These are phyloP conservation scores for Carcinoscorpius rotundicauda DNA, from an alignment of 1,140 invertebrate species.

Conservation along the genomic window DNA sequence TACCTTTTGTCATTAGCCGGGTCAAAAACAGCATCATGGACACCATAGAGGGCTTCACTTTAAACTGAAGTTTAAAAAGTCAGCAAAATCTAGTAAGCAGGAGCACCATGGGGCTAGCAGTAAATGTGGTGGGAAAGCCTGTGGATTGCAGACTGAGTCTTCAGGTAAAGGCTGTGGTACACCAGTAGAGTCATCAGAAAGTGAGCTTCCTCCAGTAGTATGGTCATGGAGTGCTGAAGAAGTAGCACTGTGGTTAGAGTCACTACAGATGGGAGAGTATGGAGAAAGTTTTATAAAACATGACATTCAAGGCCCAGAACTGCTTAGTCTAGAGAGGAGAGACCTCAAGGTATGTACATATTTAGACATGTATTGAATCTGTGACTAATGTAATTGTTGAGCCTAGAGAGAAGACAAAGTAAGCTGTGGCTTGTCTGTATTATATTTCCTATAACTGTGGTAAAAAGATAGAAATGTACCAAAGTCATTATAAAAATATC, in stretches of 20 bases:
- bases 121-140: constrained; percentile 5
- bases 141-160: constrained; percentile 4
- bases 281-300: constrained; percentile 61
- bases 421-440: not conserved
- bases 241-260: constrained; percentile 66
- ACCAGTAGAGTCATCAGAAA: constrained; percentile 6
- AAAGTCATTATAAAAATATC: too few species aligned
- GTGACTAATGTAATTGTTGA: not conserved
- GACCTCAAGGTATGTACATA: constrained; percentile 33
- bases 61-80: constrained; percentile 26
- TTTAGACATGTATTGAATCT: not conserved
- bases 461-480: not conserved
- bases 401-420: not conserved
- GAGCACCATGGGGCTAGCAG: constrained; percentile 7
- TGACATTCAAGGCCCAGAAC: constrained; percentile 80
- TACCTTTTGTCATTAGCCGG: too few species aligned
- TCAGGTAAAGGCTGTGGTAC: constrained; percentile 14
- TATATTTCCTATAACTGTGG: not conserved
- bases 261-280: constrained; percentile 76
- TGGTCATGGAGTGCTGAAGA: constrained; percentile 42
- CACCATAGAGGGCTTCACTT: constrained; percentile 25
- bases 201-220: constrained; percentile 18
- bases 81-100: constrained; percentile 19
- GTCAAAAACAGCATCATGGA: constrained; percentile 24
- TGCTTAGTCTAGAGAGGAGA: constrained; percentile 64